Base-by-base conservation (phyloP, 37 sponge, comb jelly and placozoan genomes). In the Lycopodina hypogea region DNA sequence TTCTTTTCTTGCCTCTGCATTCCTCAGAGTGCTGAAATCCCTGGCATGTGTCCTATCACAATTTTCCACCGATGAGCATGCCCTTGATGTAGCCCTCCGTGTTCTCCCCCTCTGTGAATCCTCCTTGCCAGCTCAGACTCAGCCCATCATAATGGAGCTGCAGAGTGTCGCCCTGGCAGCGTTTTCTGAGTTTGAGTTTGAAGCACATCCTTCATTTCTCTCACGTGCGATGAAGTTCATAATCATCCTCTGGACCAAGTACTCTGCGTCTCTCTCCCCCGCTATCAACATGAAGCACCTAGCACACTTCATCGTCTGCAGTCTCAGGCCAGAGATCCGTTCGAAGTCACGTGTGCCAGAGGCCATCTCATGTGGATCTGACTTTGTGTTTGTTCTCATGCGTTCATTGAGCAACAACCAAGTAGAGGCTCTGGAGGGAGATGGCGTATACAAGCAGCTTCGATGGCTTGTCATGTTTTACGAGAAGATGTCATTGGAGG, bases 361-460 rank as follows among this genome's bases (percentile, higher is more conserved):
- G 0, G 78, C 84, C n/a, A 32, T 84, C n/a, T 22, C 48, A 33
- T 41, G 24, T 0, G 84, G 71, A 42, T 53, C 30, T 21, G 78
- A 62, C 41, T 69, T 77, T 45, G 78, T 84, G 37, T 14, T 9
- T 0, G 37, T 41, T 18, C 50, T 84, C 39, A 77, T 77, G 84
- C 70, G 64, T 21, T 7, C 45, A 1, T 63, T 84, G 50, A 70
- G 71, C 42, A 52, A 84, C 19, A 45, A 29, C 2, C 78, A 84
- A 39, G 22, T 87, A 23, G 33, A 59, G 15, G 77, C 74, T 50
- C 83, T 87, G 2, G 65, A 77, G 26, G 35, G 23, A 28, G 78
- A 71, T 6, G 83, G 83, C 3, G 88, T 82, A 36, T 71, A 59
- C 71, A 34, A 32, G 1, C 41, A 64, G 41, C 64, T 87, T 8